Conservation (phyloP, 1,140 invertebrate genomes). For the Caenorhabditis remanei region DNA sequence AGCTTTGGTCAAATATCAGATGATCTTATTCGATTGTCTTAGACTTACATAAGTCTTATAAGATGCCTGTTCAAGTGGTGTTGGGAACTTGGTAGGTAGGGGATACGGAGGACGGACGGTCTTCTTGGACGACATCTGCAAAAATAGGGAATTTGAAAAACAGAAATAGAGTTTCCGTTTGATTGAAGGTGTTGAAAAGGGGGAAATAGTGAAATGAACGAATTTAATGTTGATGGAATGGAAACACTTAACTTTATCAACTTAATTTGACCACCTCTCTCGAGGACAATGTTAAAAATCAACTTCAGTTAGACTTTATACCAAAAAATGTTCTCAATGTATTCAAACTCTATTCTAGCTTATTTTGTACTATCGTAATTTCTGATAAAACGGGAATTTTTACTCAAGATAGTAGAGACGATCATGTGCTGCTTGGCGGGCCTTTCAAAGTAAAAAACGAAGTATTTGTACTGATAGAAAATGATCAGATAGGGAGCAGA, state of each 20-base stretch:
- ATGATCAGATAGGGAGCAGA: slow-evolving; percentile 16
- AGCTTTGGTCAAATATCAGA: neutral
- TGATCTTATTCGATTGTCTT: neutral
- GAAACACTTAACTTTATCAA: neutral
- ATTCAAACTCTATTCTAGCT: slow-evolving; percentile 22
- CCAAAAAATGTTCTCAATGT: neutral
- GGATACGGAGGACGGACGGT: slow-evolving; percentile 41
- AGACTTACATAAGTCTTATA: slow-evolving; percentile 60
- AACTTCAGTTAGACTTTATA: neutral
- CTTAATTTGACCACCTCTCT: neutral
- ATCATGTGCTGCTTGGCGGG: slow-evolving; percentile 5
- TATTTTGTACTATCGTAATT: neutral
- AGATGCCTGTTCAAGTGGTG: slow-evolving; percentile 17
- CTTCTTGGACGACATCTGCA: slow-evolving; percentile 34
- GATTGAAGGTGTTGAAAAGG: neutral
- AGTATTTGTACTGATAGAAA: neutral
- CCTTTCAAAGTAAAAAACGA: slow-evolving; percentile 2
- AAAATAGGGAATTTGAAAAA: neutral
- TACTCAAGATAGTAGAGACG: no score
- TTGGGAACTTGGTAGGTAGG: slow-evolving; percentile 39
- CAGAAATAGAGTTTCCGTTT: neutral
- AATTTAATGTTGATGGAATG: neutral
- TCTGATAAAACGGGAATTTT: neutral
- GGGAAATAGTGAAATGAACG: neutral
- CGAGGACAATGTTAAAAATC: neutral